Evolutionary conservation across 1,140 invertebrate genomes (phyloP).

Genomic region (Solenopsis invicta): DNA sequence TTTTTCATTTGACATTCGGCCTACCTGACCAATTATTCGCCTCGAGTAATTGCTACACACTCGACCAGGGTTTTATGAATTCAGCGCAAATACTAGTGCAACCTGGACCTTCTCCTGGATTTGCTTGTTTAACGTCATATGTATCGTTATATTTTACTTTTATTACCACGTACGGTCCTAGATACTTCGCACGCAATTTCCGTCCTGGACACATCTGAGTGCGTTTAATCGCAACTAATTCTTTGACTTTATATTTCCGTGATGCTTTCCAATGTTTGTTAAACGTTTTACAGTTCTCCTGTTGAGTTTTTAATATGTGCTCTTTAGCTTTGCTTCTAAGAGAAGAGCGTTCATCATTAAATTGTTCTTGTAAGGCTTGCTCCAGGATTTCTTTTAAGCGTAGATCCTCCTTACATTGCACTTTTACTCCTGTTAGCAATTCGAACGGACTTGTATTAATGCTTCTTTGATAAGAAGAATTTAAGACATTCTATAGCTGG

Average conservation of each 20-base stretch:
- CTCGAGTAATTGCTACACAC: background rate
- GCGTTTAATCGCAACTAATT: background rate
- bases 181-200: background rate
- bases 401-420: conserved; percentile 71
- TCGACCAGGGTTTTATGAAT: background rate
- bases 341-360: background rate
- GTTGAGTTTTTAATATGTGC: conserved; percentile 27
- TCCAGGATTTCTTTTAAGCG: conserved; percentile 58
- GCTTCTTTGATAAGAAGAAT: conserved; percentile 39
- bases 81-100: background rate
- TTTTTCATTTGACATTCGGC: background rate
- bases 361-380: background rate
- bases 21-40: background rate
- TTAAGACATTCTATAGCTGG: background rate
- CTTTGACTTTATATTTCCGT: background rate
- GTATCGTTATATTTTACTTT: background rate
- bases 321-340: conserved; percentile 4
- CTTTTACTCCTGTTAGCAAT: conserved; percentile 77
- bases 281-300: conserved; percentile 77
- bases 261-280: conserved; percentile 41
- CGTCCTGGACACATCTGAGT: background rate
- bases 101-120: background rate
- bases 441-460: conserved; percentile 78
- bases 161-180: background rate
- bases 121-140: background rate